Conservation (phyloP, 1,140 invertebrate species). For the Cherax destructor region DNA sequence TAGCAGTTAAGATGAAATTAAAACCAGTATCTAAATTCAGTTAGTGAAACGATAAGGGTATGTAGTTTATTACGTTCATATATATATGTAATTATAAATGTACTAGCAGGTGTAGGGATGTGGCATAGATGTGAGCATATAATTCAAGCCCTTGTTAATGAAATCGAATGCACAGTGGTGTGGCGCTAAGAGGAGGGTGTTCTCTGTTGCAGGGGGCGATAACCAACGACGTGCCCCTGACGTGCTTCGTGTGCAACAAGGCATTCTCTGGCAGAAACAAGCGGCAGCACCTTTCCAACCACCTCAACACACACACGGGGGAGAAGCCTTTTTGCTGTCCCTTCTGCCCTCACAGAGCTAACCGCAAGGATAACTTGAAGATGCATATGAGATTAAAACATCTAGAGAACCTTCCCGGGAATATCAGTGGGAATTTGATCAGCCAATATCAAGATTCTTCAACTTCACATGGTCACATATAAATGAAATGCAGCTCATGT, state of each 20-base stretch:
- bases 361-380: conserved; percentile 63
- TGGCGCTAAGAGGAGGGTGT: conserved; percentile 61
- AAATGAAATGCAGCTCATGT: not conserved
- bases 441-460: conserved; percentile 40
- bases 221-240: conserved; percentile 64
- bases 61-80: not conserved
- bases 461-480: conserved; percentile 34
- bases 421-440: conserved; percentile 36
- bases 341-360: conserved; percentile 79
- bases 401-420: conserved; percentile 28
- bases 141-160: not conserved
- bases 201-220: conserved; percentile 68
- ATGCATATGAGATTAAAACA: conserved; percentile 63
- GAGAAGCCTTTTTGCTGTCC: conserved; percentile 91
- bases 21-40: not conserved
- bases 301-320: conserved; percentile 82
- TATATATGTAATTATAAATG: not conserved
- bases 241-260: conserved; percentile 68
- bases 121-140: conserved; percentile 8
- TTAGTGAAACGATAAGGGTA: not conserved
- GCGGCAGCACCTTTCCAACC: conserved; percentile 68
- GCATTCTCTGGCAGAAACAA: conserved; percentile 69
- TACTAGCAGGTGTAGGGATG: not conserved
- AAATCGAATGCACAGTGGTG: conserved; percentile 1
- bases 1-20: not conserved